These are phyloP conservation scores for Drosophila sechellia DNA, from an alignment of 1,140 invertebrate genomes.

Conservation along the genomic window DNA sequence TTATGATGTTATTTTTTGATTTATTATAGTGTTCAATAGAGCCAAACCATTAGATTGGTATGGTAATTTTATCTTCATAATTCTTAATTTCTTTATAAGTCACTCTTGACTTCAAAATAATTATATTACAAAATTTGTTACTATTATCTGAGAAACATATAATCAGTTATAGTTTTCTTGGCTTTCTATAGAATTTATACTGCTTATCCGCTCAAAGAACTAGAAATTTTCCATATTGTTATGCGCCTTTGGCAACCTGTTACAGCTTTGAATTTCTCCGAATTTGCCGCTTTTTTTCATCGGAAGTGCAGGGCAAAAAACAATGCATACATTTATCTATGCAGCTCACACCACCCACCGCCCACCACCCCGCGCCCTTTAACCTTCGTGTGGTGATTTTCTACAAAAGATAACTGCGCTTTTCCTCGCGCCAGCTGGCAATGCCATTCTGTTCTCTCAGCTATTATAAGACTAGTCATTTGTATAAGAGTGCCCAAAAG, in stretches of 20 bases:
- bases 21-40: too few relatives aligned
- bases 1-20: background rate
- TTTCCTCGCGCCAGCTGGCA: constrained; percentile 58
- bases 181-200: too few relatives aligned
- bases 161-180: background rate
- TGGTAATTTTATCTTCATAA: too few relatives aligned
- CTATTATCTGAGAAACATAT: background rate
- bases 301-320: constrained; percentile 29
- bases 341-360: constrained; percentile 9
- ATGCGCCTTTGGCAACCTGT: constrained; percentile 45
- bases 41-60: background rate
- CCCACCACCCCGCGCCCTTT: background rate
- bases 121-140: too few relatives aligned
- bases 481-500: constrained; percentile 43
- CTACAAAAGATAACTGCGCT: constrained; percentile 78
- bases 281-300: constrained; percentile 12
- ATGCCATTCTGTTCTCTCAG: constrained; percentile 30
- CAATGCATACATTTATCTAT: constrained; percentile 36
- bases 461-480: constrained; percentile 5
- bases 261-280: constrained; percentile 28
- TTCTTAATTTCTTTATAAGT: too few relatives aligned
- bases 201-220: background rate
- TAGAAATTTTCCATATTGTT: background rate
- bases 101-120: too few relatives aligned
- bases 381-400: constrained; percentile 49